These are phyloP conservation scores for Neomonachus schauinslandi DNA, from an alignment of 2,113 vertebrate genomes.

Conservation along the genomic window DNA sequence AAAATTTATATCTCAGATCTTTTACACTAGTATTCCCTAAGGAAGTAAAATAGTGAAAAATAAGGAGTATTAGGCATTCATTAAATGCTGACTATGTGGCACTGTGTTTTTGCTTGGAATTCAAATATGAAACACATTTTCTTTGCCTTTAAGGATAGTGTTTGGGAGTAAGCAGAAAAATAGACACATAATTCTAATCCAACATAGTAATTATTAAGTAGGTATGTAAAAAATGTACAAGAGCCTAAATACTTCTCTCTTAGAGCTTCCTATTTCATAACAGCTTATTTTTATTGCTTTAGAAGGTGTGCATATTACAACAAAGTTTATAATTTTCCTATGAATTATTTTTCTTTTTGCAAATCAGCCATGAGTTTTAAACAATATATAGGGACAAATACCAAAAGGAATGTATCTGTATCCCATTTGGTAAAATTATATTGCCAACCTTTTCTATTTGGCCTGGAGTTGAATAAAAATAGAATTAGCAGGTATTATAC, in stretches of 20 bases:
- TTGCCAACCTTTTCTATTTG: not conserved
- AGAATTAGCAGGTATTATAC: not conserved
- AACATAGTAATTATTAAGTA: not conserved
- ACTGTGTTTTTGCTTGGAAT: not conserved
- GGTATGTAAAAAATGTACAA: not conserved
- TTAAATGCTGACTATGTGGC: not conserved
- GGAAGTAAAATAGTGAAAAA: not conserved
- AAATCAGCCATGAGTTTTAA: not conserved
- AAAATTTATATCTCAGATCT: not conserved
- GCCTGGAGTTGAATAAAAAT: not conserved
- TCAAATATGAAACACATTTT: not conserved
- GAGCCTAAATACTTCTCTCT: not conserved
- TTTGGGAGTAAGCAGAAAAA: not conserved
- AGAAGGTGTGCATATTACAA: not conserved
- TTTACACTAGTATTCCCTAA: not conserved
- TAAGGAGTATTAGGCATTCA: not conserved
- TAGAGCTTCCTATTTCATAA: not conserved
- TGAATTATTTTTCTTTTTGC: not conserved
- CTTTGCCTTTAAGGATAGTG: not conserved
- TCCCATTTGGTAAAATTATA: not conserved
- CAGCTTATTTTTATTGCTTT: not conserved
- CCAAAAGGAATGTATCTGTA: not conserved
- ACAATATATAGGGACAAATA: not conserved
- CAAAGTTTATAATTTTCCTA: not conserved
- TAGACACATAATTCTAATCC: not conserved